Base-by-base conservation (phyloP, 1,140 invertebrate species). In the Drosophila malerkotliana region DNA sequence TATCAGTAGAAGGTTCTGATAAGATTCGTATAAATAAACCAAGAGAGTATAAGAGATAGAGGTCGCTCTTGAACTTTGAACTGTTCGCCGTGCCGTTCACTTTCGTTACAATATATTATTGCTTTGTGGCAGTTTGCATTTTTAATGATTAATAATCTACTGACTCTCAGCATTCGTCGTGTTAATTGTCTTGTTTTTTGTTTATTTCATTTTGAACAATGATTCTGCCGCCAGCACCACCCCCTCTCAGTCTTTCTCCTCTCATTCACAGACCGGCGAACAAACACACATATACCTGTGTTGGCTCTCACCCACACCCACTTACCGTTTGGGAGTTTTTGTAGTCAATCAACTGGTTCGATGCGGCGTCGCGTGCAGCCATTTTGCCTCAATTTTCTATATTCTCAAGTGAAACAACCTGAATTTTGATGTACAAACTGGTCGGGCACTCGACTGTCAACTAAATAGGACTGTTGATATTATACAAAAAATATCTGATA, bases 341-440 rank as follows among this genome's bases (percentile, higher is more conserved):
- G 90, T 93, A 96, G 53, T 95, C 93, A 52, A 94, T 93, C 32
- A 96, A 92, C 92, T 96, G 96, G 52, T 96, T 94, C 4, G 94
- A 85, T 3, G 95, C 94, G 53, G 94, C 93, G 88, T 96, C 95
- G 71, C 94, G 92, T 51, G 92, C 91, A 90, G 93, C 92, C 93
- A 94, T 93, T 83, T 74, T 72, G 12, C 57, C 21, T 66, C 26
- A 47, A 47, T 58, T 64, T 61, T 72, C 37, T 56, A 32, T 59
- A 26, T 9, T 67, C 45, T 54, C 30, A 12, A 32, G 15, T 57
- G 53, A 30, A 48, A 67, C 53, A 71, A 85, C 73, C 69, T 74
- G 73, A 85, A 85, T 74, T 85, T 85, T n/a, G 60, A 48, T 26
- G 10, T 55, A 47, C 7, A 47, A 47, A 3, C 15, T 24, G 44